Conservation (phyloP, 2,797 vertebrate species). For the Meda fulgida region DNA sequence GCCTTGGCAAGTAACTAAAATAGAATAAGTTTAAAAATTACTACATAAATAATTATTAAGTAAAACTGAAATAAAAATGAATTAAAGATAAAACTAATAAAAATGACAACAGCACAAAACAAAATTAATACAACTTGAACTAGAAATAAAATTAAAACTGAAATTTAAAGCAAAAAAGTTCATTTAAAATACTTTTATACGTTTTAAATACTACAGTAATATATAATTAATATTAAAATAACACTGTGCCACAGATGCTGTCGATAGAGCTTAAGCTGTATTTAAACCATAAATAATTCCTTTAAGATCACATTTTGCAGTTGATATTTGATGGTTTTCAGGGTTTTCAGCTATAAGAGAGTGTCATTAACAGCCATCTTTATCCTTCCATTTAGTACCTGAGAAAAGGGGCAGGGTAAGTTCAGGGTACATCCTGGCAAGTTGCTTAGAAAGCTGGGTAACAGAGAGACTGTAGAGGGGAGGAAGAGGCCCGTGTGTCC, state of each 20-base stretch:
- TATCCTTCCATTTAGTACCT: conserved; percentile 73
- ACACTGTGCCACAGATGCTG: too few relatives aligned
- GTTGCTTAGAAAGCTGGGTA: conserved; percentile 87
- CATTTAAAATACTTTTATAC: background rate
- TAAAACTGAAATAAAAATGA: too few relatives aligned
- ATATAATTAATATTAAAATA: background rate
- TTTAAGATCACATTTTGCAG: background rate
- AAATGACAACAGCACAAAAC: background rate
- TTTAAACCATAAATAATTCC: background rate
- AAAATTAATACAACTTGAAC: background rate
- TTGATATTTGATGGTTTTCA: background rate
- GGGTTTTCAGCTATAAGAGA: background rate
- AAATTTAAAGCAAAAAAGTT: background rate
- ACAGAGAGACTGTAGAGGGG: conserved; percentile 94
- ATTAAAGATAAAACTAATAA: background rate
- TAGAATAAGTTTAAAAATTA: background rate
- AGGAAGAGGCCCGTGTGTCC: conserved; percentile 91
- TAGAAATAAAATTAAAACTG: background rate
- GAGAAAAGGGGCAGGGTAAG: conserved; percentile 96
- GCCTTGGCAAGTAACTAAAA: background rate
- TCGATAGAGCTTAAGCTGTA: background rate
- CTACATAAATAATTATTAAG: too few relatives aligned
- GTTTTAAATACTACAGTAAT: background rate
- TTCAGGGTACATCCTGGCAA: conserved; percentile 97
- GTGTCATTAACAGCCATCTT: background rate